Evolutionary conservation across 2,797 vertebrate genomes (phyloP).

Genomic region (Chelmon rostratus): DNA sequence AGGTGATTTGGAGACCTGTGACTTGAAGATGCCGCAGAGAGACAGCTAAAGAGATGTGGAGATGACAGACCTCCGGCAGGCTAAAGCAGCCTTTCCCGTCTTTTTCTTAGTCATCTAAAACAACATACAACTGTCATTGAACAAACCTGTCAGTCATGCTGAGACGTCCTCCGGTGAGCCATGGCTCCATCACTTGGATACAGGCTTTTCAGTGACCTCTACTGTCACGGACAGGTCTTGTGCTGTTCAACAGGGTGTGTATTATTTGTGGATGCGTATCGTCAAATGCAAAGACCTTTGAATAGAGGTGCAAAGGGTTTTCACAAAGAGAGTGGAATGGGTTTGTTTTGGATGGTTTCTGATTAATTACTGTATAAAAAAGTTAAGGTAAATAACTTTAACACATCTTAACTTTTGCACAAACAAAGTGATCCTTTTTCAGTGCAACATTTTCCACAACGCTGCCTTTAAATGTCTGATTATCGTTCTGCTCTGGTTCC

Average conservation of each 20-base stretch:
- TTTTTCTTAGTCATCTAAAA: conserved; percentile 1
- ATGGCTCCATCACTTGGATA: neutral
- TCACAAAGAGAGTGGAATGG: neutral
- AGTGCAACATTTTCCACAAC: neutral
- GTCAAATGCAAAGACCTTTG: neutral
- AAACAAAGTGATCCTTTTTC: too few relatives aligned
- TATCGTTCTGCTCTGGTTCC: neutral
- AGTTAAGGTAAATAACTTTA: too few relatives aligned
- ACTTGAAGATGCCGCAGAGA: conserved; percentile 10
- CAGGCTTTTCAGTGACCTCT: neutral
- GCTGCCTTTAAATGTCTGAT: neutral
- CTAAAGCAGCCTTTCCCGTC: conserved; percentile 7
- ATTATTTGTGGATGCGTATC: neutral
- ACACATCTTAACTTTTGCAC: too few relatives aligned
- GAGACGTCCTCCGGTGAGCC: neutral
- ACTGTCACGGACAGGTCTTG: neutral
- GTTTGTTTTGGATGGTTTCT: neutral
- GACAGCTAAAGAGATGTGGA: conserved; percentile 10
- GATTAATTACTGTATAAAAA: neutral
- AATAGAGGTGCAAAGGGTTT: neutral
- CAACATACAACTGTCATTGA: neutral
- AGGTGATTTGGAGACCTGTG: conserved; percentile 17
- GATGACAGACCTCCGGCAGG: neutral
- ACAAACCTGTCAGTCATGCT: conserved; percentile 17
- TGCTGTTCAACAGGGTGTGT: neutral